These are phyloP conservation scores for Solenopsis fugax DNA, from an alignment of 1,140 invertebrate genomes.

Conservation along the genomic window DNA sequence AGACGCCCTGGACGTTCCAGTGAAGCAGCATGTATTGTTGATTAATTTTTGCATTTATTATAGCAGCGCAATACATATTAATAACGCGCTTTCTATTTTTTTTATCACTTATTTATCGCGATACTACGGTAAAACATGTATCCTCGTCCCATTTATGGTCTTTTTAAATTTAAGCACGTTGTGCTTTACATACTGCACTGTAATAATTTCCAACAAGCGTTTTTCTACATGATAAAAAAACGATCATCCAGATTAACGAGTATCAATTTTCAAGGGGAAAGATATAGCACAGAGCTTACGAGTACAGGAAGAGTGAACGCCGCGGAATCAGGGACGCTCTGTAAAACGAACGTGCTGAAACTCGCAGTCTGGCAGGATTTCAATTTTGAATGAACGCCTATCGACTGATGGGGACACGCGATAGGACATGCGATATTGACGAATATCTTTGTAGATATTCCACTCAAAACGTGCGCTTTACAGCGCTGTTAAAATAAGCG, in stretches of 20 bases:
- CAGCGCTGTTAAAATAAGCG: neutral
- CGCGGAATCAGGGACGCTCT: constrained; percentile 15
- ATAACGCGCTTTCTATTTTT: neutral
- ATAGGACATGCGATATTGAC: constrained; percentile 44
- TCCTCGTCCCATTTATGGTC: neutral
- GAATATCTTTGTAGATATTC: constrained; percentile 32
- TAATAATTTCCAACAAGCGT: neutral
- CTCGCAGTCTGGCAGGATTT: constrained; percentile 59
- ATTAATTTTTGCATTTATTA: neutral
- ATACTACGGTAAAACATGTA: neutral
- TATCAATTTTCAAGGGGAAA: constrained; percentile 29
- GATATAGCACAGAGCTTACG: constrained; percentile 8
- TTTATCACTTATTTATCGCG: neutral
- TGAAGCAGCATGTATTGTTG: neutral
- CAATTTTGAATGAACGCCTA: constrained; percentile 59
- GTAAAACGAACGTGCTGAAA: constrained; percentile 32
- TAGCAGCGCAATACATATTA: neutral
- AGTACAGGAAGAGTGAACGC: neutral
- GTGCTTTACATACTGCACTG: neutral
- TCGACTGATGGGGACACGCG: constrained; percentile 49
- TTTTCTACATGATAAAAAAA: constrained; percentile 13
- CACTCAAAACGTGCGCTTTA: constrained; percentile 14
- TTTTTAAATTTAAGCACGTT: neutral
- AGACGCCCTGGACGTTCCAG: neutral
- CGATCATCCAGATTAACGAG: constrained; percentile 26